A percentile compares a stretch with the other conserved stretches of the same genome.
Conservation (phyloP, 2,797 vertebrate genomes). For the Eremophila alpestris region DNA sequence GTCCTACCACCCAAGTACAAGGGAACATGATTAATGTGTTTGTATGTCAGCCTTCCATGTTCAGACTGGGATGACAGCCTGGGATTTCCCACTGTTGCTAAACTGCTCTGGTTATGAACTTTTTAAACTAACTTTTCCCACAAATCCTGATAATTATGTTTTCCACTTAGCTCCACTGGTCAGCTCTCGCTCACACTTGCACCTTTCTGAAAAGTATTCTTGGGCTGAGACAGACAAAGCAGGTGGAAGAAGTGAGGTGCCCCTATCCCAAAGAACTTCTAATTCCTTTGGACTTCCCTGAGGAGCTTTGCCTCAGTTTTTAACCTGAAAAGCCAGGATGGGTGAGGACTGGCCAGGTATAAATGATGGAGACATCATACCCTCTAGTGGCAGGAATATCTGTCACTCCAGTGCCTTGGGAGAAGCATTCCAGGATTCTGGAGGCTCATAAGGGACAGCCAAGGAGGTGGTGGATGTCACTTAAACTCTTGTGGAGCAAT, state of each 20-base stretch:
- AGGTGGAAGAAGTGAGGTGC: not conserved
- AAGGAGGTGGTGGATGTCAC: not conserved
- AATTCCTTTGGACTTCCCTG: not conserved
- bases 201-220: not conserved
- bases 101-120: not conserved
- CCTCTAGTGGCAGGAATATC: slow-evolving; percentile 47
- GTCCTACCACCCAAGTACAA: not conserved
- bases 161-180: not conserved
- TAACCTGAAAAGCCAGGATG: not conserved
- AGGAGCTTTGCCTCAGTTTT: not conserved
- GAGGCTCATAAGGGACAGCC: accelerated
- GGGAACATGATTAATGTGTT: not conserved
- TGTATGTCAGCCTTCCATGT: not conserved
- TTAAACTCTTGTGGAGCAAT: not conserved
- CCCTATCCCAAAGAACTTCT: not conserved
- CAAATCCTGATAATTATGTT: not conserved
- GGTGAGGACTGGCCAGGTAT: not conserved
- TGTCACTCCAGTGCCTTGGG: not conserved
- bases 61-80: not conserved
- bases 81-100: not conserved
- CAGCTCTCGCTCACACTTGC: not conserved
- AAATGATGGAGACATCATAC: not conserved
- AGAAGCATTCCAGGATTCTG: not conserved
- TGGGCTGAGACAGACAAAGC: not conserved
- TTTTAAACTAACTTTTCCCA: not conserved